Base-by-base conservation (phyloP, 2,797 vertebrate species). In the Anabacerthia variegaticeps region DNA sequence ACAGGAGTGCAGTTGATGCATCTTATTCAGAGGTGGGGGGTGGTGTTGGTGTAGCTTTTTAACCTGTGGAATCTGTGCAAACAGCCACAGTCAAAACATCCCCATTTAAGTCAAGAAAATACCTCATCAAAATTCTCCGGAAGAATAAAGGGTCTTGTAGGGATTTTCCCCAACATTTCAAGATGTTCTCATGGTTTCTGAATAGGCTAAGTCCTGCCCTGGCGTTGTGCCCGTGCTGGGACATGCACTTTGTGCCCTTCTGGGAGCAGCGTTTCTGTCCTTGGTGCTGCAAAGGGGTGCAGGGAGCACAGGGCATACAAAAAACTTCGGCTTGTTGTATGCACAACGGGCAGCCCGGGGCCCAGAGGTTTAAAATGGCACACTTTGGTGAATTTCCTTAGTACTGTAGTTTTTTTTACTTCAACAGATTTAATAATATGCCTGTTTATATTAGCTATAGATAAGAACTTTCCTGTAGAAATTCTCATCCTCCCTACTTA, bases 1-100 rank as follows among this genome's bases (percentile, higher is more conserved):
- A 21, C 6, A 39, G 48, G 10, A 48, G 19, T 23, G 41, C 15
- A 36, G 15, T 3, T 16, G 44, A 17, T 21, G 6, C 0, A 14
- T 15, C 18, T 48, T 21, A 0, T 32, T 51, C 59, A 58, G 12
- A 66, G 19, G 58, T 12, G 1, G 36, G 11, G 3, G 0, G 32
- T n/a, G 14, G 3, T 0, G 32, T 44, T 54, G 27, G 11, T 72
- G 30, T 2, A 22, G 10, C 36, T 59, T 82, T 68, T 51, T 43
- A 79, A 63, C 18, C 56, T 24, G 16, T 19, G 71, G 52, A 30
- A 59, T 55, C 67, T 52, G 28, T 66, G 37, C 23, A 37, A 95
- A 79, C 36, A 75, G 46, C 51, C 18, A 4, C 17, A 37, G n/a
- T 26, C 22, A 67, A 54, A 91, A 26, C 12, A 9, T 9, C 16